Conservation (phyloP, 2,113 vertebrate species). For the Delphinapterus leucas region DNA sequence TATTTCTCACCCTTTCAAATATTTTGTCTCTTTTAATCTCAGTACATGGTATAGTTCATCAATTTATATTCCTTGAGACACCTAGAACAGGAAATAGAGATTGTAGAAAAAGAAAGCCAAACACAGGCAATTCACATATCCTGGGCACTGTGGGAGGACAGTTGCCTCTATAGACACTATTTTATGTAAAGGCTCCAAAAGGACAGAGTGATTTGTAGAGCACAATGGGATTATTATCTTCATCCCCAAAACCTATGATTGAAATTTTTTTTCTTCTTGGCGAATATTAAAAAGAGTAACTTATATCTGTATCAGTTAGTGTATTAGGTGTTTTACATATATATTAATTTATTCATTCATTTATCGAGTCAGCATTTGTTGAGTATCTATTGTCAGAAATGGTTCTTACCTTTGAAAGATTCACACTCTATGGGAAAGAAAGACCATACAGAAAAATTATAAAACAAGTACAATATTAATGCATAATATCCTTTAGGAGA, state of each 20-base stretch:
- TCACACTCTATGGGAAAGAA: not conserved
- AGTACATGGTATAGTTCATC: not conserved
- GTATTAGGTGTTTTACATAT: not conserved
- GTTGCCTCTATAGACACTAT: not conserved
- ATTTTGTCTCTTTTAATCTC: not conserved
- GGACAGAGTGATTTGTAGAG: not conserved
- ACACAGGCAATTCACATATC: not conserved
- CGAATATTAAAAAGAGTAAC: not conserved
- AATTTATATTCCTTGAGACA: not conserved
- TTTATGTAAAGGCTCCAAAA: not conserved
- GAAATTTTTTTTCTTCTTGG: not conserved
- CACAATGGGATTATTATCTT: not conserved
- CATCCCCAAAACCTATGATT: not conserved
- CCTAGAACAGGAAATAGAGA: not conserved
- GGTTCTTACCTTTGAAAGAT: not conserved
- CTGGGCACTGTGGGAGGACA: not conserved
- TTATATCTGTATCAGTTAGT: not conserved
- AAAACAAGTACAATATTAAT: not conserved
- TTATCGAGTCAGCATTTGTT: not conserved
- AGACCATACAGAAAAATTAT: not conserved
- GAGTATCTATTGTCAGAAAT: not conserved
- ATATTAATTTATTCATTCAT: not conserved
- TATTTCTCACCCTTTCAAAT: not conserved
- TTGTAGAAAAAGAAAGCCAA: not conserved
- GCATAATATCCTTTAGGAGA: not conserved